Percentiles rank a stretch among this genome's conserved stretches.
Evolutionary conservation across 2,888 invertebrate species (phyloP).

Genomic region (Agrochola litura): DNA sequence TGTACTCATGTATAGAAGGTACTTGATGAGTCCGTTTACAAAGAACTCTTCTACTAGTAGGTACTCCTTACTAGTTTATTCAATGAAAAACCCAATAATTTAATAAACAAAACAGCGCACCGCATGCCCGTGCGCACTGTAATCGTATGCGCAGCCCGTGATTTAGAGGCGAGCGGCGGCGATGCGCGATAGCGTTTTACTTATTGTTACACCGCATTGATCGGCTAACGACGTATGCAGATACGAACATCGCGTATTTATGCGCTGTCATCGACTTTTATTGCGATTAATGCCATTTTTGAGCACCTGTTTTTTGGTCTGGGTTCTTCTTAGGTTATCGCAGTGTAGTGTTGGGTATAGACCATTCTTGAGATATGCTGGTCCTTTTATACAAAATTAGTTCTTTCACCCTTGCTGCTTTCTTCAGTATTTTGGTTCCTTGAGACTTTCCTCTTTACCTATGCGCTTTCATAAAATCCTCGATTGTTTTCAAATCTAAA

Average conservation of each 20-base stretch:
- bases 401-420: no score
- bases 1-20: no score
- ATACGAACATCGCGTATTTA: slow-evolving; percentile 73
- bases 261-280: slow-evolving; percentile 80
- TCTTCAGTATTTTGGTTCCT: no score
- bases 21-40: background rate
- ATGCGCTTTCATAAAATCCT: no score
- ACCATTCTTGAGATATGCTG: background rate
- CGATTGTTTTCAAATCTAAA: background rate
- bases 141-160: slow-evolving; percentile 75
- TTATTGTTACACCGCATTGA: slow-evolving; percentile 83
- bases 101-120: slow-evolving; percentile 58
- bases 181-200: slow-evolving; percentile 83
- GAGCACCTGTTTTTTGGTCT: slow-evolving; percentile 65
- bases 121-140: slow-evolving; percentile 48
- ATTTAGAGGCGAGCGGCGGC: slow-evolving; percentile 78
- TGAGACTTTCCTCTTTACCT: no score
- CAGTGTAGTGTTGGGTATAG: background rate
- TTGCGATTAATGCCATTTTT: slow-evolving; percentile 77
- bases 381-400: background rate
- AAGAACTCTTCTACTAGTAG: background rate
- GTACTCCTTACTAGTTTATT: slow-evolving; percentile 1
- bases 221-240: slow-evolving; percentile 77
- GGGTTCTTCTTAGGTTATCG: slow-evolving; percentile 28
- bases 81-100: slow-evolving; percentile 33